Percentiles rank a stretch among this genome's conserved stretches.
These are phyloP conservation scores for Microcebus ravelobensis DNA, from an alignment of 2,113 vertebrate genomes.

Conservation along the genomic window DNA sequence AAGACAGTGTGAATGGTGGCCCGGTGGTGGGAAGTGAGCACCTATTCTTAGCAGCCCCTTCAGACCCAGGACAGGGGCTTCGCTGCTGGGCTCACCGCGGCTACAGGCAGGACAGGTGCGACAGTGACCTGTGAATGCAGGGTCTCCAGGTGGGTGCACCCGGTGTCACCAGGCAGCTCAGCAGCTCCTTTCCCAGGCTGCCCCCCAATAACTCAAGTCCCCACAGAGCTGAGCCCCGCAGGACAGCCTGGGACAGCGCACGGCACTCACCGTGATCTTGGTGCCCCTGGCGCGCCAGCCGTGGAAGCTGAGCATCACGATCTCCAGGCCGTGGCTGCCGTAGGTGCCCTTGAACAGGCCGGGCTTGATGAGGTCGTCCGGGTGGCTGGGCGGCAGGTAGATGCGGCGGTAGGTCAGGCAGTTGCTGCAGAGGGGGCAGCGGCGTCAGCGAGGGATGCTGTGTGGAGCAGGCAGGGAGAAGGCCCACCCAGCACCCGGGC, in stretches of 20 bases:
- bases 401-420: constrained; percentile 98
- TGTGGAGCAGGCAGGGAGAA: fast-evolving
- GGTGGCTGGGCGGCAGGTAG: constrained; percentile 93
- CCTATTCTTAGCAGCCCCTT: fast-evolving
- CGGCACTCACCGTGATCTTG: constrained; percentile 94
- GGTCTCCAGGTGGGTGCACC: fast-evolving
- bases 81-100: fast-evolving
- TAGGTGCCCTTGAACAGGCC: constrained; percentile 99
- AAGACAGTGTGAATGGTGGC: fast-evolving
- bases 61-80: too few relatives aligned
- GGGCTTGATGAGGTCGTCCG: constrained; percentile 91
- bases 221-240: fast-evolving
- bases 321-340: constrained; percentile 97
- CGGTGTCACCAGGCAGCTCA: background rate
- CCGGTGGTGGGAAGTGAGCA: background rate
- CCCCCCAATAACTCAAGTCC: background rate
- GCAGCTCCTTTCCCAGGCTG: background rate
- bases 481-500: background rate
- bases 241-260: fast-evolving
- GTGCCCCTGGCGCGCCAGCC: constrained; percentile 91
- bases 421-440: constrained; percentile 88
- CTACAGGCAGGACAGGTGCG: background rate
- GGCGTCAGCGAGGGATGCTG: background rate
- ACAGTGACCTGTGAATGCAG: background rate
- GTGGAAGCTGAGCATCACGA: constrained; percentile 98